Evolutionary conservation across 2,888 invertebrate species (phyloP).

Genomic region (Lasioglossum marginatum): DNA sequence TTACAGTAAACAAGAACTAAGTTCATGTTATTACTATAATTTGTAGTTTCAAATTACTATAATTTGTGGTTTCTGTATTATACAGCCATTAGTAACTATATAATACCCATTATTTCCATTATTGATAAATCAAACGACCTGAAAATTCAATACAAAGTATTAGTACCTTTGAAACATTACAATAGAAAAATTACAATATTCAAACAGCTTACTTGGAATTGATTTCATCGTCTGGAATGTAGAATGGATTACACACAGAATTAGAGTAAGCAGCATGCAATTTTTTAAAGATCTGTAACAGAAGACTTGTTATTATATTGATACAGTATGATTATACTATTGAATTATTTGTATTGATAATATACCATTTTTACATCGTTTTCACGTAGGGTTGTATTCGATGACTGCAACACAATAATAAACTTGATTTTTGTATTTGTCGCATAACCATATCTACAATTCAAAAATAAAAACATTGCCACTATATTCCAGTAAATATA

Average conservation of each 20-base stretch:
- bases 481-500: neutral
- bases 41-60: neutral
- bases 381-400: constrained; percentile 94
- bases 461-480: neutral
- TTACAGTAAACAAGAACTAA: neutral
- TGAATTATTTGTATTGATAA: constrained; percentile 79
- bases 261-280: constrained; percentile 97
- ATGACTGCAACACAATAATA: constrained; percentile 95
- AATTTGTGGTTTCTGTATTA: constrained; percentile 4
- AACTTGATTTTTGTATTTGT: constrained; percentile 99
- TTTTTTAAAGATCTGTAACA: constrained; percentile 92
- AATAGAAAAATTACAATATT: neutral
- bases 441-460: constrained; percentile 94
- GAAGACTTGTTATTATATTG: constrained; percentile 44
- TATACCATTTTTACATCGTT: constrained; percentile 97
- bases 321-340: neutral
- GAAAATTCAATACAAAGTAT: constrained; percentile 53
- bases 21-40: neutral
- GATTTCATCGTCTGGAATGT: constrained; percentile 95
- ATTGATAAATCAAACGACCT: constrained; percentile 80
- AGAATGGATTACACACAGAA: constrained; percentile 98
- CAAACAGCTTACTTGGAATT: constrained; percentile 86
- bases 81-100: constrained; percentile 37
- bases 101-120: constrained; percentile 80
- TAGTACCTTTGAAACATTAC: neutral